phyloP scores from a whole-genome alignment of 2,113 vertebrate species.

The Sitta europaea region DNA sequence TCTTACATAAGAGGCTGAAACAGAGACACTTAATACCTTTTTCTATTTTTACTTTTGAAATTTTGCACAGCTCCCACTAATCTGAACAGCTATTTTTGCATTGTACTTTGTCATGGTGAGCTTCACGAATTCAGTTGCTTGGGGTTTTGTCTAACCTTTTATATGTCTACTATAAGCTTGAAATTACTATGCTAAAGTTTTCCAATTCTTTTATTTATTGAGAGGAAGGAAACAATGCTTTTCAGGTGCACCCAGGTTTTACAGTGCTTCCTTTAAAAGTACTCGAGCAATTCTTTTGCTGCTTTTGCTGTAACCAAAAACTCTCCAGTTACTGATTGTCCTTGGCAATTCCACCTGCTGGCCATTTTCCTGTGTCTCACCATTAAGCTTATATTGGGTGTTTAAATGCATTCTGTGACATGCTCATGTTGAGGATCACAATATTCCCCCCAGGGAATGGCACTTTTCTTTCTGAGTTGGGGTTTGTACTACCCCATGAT shows the following conservation, averaged over 20 bases:
- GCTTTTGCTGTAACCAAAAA: not conserved
- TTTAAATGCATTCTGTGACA: not conserved
- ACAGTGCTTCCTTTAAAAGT: not conserved
- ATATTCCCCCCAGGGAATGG: too few relatives aligned
- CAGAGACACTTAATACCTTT: not conserved
- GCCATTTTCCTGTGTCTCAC: not conserved
- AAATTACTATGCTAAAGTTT: not conserved
- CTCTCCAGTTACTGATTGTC: not conserved
- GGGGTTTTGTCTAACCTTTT: not conserved
- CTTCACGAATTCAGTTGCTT: not conserved
- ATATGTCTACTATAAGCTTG: not conserved
- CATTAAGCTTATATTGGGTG: not conserved
- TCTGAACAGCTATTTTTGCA: not conserved
- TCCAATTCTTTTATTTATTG: not conserved
- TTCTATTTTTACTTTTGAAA: not conserved
- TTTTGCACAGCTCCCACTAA: not conserved
- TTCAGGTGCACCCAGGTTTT: not conserved
- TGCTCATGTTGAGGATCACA: fast-evolving
- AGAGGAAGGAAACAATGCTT: not conserved
- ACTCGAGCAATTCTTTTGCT: not conserved
- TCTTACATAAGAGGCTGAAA: not conserved
- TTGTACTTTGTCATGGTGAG: not conserved
- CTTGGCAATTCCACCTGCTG: not conserved
- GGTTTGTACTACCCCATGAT: not conserved
- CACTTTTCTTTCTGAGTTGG: too few relatives aligned